Evolutionary conservation across 2,113 vertebrate species (phyloP).

Genomic region (Rattus rattus): DNA sequence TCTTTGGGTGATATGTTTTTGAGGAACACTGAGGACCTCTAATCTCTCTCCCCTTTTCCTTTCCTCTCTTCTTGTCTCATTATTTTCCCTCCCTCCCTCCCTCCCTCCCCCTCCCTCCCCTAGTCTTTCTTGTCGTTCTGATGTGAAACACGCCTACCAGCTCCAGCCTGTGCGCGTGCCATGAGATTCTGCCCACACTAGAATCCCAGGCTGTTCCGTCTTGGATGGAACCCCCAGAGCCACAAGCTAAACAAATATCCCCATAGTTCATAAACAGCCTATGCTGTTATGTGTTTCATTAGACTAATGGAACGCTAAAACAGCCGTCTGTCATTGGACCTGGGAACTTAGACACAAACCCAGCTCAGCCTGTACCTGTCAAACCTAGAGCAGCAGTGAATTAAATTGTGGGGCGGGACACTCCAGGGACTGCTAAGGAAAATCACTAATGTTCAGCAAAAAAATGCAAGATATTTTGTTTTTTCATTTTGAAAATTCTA

Average conservation of each 20-base stretch:
- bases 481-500: background rate
- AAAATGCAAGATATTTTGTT: background rate
- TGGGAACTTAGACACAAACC: background rate
- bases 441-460: background rate
- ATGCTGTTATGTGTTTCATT: background rate
- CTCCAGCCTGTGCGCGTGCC: background rate
- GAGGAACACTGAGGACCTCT: background rate
- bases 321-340: background rate
- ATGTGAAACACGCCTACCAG: background rate
- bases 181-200: background rate
- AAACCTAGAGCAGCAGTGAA: background rate
- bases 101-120: background rate
- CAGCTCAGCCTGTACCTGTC: background rate
- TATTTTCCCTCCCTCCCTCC: background rate
- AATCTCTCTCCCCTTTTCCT: background rate
- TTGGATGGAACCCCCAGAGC: background rate
- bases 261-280: background rate
- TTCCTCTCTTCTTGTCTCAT: background rate
- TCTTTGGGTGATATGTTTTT: background rate
- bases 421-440: background rate
- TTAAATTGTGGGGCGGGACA: rapidly evolving
- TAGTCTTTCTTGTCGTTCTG: background rate
- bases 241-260: background rate
- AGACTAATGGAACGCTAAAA: background rate
- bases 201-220: background rate